Conservation (phyloP, 2,113 vertebrate species). For the Engraulis encrasicolus region DNA sequence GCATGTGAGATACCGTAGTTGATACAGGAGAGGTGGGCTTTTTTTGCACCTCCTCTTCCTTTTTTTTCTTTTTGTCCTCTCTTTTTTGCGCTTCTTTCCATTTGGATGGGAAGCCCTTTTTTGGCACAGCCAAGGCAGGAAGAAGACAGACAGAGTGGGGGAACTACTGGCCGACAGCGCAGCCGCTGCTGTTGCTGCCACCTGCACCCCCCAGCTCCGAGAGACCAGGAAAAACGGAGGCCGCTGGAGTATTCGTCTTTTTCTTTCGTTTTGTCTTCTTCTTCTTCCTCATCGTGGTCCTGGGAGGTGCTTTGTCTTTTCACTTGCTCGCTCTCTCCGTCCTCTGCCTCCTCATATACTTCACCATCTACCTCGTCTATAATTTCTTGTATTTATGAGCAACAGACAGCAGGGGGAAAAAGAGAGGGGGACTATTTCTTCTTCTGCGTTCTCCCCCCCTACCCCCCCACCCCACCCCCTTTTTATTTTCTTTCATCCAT, state of each 20-base stretch:
- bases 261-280: constrained; percentile 80
- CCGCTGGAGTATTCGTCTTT: constrained; percentile 77
- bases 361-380: constrained; percentile 79
- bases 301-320: constrained; percentile 77
- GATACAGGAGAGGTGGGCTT: constrained; percentile 13
- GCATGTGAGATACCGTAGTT: constrained; percentile 37
- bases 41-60: constrained; percentile 49
- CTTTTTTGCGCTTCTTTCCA: constrained; percentile 59
- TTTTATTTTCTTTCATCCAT: constrained; percentile 52
- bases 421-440: constrained; percentile 54
- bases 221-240: constrained; percentile 73
- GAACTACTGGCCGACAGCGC: constrained; percentile 69
- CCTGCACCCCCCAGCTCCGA: constrained; percentile 68
- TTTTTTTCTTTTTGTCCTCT: constrained; percentile 56
- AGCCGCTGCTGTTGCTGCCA: constrained; percentile 63
- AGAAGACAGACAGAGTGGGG: constrained; percentile 71
- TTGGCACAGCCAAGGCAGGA: constrained; percentile 62
- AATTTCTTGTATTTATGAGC: constrained; percentile 77
- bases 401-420: constrained; percentile 57
- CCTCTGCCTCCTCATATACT: constrained; percentile 79
- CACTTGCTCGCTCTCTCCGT: constrained; percentile 74
- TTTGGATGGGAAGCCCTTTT: constrained; percentile 76
- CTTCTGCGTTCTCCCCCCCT: constrained; percentile 51
- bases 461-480: too few species aligned
- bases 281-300: constrained; percentile 77